phyloP scores from a whole-genome alignment of 1,140 invertebrate genomes.

The Venturia canescens region DNA sequence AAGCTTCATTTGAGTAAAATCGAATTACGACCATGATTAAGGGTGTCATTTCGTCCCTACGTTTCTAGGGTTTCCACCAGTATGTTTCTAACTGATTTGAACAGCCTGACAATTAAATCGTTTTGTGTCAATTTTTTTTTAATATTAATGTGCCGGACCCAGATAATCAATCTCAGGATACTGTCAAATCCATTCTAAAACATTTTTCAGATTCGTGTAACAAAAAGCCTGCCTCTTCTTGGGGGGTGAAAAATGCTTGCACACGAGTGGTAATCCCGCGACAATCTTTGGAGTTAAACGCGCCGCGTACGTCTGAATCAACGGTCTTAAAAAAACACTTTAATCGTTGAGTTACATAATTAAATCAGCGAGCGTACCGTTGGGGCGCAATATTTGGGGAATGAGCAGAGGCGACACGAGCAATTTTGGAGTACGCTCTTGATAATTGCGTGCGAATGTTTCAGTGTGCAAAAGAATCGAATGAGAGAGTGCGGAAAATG shows the following conservation, averaged over 20 bases:
- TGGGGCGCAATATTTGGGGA: not conserved
- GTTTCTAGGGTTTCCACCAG: too few relatives aligned
- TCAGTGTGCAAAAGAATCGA: not conserved
- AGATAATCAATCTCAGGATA: too few relatives aligned
- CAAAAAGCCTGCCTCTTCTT: not conserved
- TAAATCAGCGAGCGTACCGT: not conserved
- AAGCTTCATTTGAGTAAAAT: too few relatives aligned
- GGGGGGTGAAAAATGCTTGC: not conserved
- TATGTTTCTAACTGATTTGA: too few relatives aligned
- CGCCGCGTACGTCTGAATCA: too few relatives aligned
- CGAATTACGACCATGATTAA: too few relatives aligned
- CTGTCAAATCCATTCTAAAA: not conserved
- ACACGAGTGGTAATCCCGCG: too few relatives aligned
- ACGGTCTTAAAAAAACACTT: not conserved
- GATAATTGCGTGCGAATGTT: conserved; percentile 1
- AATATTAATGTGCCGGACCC: too few relatives aligned
- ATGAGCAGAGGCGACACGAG: not conserved
- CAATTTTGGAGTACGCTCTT: not conserved
- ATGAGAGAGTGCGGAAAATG: conserved; percentile 21
- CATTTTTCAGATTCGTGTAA: conserved; percentile 28
- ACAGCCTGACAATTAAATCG: too few relatives aligned
- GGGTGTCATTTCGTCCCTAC: too few relatives aligned
- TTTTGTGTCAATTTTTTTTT: too few relatives aligned
- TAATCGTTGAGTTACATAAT: not conserved
- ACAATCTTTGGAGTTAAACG: too few relatives aligned